These are phyloP conservation scores for Scarus forsteni DNA, from an alignment of 2,797 vertebrate genomes.

Conservation along the genomic window DNA sequence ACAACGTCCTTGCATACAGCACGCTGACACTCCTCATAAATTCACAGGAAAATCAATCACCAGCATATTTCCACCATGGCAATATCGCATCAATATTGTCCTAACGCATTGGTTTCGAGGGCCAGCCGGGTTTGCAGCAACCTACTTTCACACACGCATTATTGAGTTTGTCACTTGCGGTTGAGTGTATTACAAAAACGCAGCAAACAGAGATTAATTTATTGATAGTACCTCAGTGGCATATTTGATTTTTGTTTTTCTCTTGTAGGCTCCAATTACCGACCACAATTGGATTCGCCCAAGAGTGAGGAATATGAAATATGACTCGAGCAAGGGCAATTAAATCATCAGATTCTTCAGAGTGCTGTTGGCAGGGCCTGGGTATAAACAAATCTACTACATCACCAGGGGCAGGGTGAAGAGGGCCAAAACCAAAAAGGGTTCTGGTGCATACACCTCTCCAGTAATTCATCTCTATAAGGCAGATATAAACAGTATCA, in stretches of 20 bases:
- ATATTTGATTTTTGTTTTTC: conserved; percentile 34
- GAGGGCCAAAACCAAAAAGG: too few species aligned
- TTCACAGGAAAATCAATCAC: conserved; percentile 47
- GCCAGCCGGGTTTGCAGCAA: conserved; percentile 38
- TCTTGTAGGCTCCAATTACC: conserved; percentile 51
- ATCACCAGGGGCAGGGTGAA: too few species aligned
- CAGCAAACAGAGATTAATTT: conserved; percentile 38
- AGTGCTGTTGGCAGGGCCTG: conserved; percentile 32
- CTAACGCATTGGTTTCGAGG: conserved; percentile 39
- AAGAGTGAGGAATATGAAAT: conserved; percentile 39
- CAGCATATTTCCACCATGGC: conserved; percentile 50
- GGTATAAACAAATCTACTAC: conserved; percentile 30
- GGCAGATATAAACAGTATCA: too few species aligned
- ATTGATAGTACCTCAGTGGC: conserved; percentile 55
- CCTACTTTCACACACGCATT: conserved; percentile 45
- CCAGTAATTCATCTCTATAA: too few species aligned
- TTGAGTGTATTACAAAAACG: conserved; percentile 30
- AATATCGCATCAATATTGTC: conserved; percentile 52
- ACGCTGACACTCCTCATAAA: conserved; percentile 42
- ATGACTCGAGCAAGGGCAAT: conserved; percentile 49
- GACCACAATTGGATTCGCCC: conserved; percentile 50
- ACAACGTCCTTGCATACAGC: conserved; percentile 11
- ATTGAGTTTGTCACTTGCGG: conserved; percentile 58
- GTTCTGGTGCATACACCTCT: too few species aligned
- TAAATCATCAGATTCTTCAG: conserved; percentile 52